Conservation (phyloP, 2,888 invertebrate species). For the Dryocosmus kuriphilus region DNA sequence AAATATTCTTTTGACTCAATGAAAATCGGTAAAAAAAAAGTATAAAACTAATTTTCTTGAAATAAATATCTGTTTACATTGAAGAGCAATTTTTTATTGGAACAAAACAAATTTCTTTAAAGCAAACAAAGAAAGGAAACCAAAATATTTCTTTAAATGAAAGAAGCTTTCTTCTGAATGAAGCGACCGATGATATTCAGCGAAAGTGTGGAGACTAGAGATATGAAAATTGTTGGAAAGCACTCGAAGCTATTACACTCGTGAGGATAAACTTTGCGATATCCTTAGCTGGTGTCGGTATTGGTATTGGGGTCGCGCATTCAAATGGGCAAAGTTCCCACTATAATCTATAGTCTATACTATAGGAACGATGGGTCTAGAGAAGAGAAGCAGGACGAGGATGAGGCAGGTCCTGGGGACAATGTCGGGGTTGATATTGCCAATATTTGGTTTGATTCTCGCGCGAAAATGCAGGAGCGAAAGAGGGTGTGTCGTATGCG, state of each 20-base stretch:
- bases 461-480: slow-evolving; percentile 62
- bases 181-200: not conserved
- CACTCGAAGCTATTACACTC: slow-evolving; percentile 25
- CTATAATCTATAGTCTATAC: too few species aligned
- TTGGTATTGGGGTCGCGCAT: slow-evolving; percentile 66
- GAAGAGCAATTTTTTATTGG: too few species aligned
- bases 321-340: slow-evolving; percentile 66
- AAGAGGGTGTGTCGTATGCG: slow-evolving; percentile 39
- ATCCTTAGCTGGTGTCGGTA: slow-evolving; percentile 61
- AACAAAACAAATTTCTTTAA: too few species aligned
- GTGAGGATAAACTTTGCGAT: slow-evolving; percentile 55
- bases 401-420: slow-evolving; percentile 51
- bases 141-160: too few species aligned
- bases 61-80: too few species aligned
- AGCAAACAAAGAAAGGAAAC: too few species aligned
- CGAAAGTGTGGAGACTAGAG: not conserved
- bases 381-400: slow-evolving; percentile 36
- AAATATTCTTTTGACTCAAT: too few species aligned
- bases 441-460: slow-evolving; percentile 77
- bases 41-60: too few species aligned
- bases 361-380: slow-evolving; percentile 20
- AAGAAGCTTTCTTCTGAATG: too few species aligned
- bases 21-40: too few species aligned
- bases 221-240: slow-evolving; percentile 29
- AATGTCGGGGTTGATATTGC: slow-evolving; percentile 75